Evolutionary conservation across 2,888 invertebrate species (phyloP).

Genomic region (Leptinotarsa juncta): DNA sequence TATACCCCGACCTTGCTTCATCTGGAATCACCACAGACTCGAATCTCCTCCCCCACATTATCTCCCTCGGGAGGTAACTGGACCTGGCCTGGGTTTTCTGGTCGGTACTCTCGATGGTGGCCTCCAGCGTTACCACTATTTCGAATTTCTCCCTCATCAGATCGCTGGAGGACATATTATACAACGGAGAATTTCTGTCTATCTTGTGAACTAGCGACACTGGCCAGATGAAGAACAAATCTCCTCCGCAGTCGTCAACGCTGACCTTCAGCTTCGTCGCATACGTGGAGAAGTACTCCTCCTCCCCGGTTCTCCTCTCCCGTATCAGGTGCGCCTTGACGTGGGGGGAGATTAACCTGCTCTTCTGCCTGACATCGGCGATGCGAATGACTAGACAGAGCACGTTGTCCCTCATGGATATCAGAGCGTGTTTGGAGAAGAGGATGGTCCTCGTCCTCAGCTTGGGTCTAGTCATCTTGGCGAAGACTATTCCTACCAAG

Average conservation of each 20-base stretch:
- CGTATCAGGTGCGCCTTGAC: conserved; percentile 84
- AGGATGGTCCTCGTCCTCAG: conserved; percentile 89
- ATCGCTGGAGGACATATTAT: conserved; percentile 82
- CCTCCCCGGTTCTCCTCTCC: conserved; percentile 82
- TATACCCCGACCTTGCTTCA: conserved; percentile 75
- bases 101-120: conserved; percentile 84
- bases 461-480: conserved; percentile 91
- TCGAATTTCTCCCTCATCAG: conserved; percentile 35
- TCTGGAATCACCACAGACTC: conserved; percentile 81
- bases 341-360: conserved; percentile 85
- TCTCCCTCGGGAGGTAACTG: conserved; percentile 82
- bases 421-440: conserved; percentile 86
- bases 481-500: conserved; percentile 88
- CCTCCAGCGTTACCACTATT: conserved; percentile 42
- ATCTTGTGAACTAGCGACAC: conserved; percentile 92
- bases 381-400: conserved; percentile 87
- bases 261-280: conserved; percentile 78
- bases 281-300: conserved; percentile 81
- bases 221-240: conserved; percentile 96
- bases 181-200: conserved; percentile 87
- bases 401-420: conserved; percentile 83
- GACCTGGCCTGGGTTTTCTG: conserved; percentile 84
- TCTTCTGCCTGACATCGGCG: conserved; percentile 85
- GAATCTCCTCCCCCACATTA: conserved; percentile 90
- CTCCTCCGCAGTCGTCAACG: conserved; percentile 83